These are phyloP conservation scores for Petrocephalus microphthalmus DNA, from an alignment of 2,113 vertebrate species.

Conservation along the genomic window DNA sequence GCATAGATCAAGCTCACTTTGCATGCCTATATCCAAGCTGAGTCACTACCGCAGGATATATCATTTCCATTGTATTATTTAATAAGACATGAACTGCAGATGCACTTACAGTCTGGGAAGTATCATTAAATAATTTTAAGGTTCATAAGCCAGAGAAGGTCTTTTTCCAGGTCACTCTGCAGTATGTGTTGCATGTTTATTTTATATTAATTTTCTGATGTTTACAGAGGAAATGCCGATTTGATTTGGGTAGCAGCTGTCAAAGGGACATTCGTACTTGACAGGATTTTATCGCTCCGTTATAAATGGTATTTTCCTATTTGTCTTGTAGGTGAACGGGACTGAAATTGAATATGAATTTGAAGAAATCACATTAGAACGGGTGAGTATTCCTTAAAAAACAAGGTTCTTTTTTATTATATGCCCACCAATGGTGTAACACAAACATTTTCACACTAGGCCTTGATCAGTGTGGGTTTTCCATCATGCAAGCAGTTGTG, in stretches of 20 bases:
- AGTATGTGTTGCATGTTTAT: neutral
- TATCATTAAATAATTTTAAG: neutral
- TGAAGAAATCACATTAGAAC: conserved; percentile 95
- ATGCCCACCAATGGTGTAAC: neutral
- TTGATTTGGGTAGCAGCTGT: neutral
- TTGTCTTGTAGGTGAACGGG: conserved; percentile 78
- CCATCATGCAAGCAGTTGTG: neutral
- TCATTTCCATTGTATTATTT: neutral
- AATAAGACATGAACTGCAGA: neutral
- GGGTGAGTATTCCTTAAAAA: conserved; percentile 67
- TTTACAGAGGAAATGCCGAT: neutral
- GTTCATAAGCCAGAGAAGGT: neutral
- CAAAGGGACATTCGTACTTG: neutral
- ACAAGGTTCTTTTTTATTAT: neutral
- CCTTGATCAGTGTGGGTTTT: neutral
- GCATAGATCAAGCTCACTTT: neutral
- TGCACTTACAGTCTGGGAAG: neutral
- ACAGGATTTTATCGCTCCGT: neutral
- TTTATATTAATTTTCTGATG: neutral
- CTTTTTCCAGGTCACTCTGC: neutral
- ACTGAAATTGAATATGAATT: conserved; percentile 98
- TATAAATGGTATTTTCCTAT: conserved; percentile 12
- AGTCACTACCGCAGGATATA: neutral
- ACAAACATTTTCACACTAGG: no score
- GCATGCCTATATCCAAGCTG: neutral